phyloP scores from a whole-genome alignment of 2,888 invertebrate species.

The Ochropleura plecta region DNA sequence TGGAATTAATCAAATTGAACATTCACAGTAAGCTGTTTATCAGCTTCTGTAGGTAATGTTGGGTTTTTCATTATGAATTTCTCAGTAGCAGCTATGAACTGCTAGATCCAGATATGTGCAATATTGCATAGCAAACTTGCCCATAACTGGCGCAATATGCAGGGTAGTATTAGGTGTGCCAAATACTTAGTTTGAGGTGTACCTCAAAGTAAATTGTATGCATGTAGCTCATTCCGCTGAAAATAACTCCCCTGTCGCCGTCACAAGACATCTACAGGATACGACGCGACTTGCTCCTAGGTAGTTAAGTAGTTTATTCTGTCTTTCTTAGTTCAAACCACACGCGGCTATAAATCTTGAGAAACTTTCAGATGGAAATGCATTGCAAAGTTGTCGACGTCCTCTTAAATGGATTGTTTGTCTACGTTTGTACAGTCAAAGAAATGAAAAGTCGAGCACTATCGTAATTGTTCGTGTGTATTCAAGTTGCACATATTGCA shows the following conservation, averaged over 20 bases:
- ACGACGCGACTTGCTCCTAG: background rate
- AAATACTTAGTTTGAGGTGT: no score
- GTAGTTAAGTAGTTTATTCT: conserved; percentile 25
- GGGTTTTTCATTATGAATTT: background rate
- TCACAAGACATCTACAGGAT: background rate
- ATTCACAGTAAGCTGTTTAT: background rate
- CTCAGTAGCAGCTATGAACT: no score
- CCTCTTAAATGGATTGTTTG: background rate
- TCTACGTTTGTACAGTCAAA: background rate
- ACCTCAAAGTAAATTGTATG: no score
- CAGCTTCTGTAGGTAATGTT: background rate
- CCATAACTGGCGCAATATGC: background rate
- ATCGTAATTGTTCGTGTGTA: background rate
- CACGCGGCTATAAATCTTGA: conserved; percentile 30
- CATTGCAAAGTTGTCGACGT: background rate
- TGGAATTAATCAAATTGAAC: background rate
- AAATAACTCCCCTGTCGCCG: background rate
- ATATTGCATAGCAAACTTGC: background rate
- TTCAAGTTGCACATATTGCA: background rate
- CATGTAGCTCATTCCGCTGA: background rate
- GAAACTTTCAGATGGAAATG: conserved; percentile 29
- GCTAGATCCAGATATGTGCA: background rate
- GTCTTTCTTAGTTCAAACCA: background rate
- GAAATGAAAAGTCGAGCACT: background rate
- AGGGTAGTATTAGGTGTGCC: no score